Percentiles rank a stretch among this genome's conserved stretches.
Evolutionary conservation across 1,140 invertebrate species (phyloP).

Genomic region (Drosophila melanogaster): DNA sequence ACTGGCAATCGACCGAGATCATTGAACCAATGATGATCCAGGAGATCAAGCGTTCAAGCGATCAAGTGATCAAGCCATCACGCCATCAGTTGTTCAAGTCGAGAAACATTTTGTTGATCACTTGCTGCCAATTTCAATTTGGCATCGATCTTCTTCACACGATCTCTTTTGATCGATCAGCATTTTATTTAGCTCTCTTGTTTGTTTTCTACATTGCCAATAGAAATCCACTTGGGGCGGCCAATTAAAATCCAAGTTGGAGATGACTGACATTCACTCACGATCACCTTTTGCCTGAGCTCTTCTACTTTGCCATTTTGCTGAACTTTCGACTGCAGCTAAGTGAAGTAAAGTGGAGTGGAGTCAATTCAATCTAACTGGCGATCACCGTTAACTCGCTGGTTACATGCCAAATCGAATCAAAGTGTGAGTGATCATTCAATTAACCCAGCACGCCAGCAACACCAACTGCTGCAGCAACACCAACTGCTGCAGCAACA

Average conservation of each 20-base stretch:
- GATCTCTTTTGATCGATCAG: constrained; percentile 5
- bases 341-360: neutral
- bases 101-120: constrained; percentile 29
- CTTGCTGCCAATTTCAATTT: constrained; percentile 38
- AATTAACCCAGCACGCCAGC: constrained; percentile 75
- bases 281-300: constrained; percentile 22
- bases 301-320: constrained; percentile 1
- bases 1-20: constrained; percentile 18
- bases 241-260: constrained; percentile 23
- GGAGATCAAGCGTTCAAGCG: neutral
- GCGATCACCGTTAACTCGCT: constrained; percentile 54
- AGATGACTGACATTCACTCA: constrained; percentile 36
- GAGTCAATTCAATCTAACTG: constrained; percentile 49
- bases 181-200: constrained; percentile 1
- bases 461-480: constrained; percentile 24
- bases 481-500: constrained; percentile 1
- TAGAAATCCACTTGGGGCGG: neutral
- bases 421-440: constrained; percentile 83
- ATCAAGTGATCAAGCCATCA: constrained; percentile 4
- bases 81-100: constrained; percentile 6
- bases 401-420: constrained; percentile 73
- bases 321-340: constrained; percentile 31
- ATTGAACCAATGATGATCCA: constrained; percentile 5
- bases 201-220: neutral
- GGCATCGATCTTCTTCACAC: constrained; percentile 51